Evolutionary conservation across 2,113 vertebrate genomes (phyloP).

Genomic region (Ancistrus triradiatus): DNA sequence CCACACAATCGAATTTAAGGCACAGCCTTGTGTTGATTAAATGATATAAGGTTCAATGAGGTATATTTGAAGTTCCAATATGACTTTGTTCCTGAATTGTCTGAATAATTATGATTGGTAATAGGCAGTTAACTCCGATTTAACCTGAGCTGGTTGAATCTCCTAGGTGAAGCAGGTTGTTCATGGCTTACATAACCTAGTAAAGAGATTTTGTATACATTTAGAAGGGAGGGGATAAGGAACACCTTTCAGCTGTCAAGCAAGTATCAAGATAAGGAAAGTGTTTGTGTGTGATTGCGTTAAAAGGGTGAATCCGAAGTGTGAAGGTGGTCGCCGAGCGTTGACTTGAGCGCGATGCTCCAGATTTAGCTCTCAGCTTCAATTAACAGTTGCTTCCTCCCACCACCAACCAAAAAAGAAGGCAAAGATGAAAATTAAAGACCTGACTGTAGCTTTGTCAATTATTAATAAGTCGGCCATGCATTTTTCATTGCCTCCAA

Average conservation of each 20-base stretch:
- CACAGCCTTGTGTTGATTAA: no score
- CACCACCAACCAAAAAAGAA: constrained; percentile 23
- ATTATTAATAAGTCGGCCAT: constrained; percentile 56
- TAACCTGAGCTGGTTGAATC: neutral
- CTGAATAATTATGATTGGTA: no score
- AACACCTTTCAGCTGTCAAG: neutral
- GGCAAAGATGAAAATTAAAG: constrained; percentile 49
- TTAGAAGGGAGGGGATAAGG: constrained; percentile 15
- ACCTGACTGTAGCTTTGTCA: constrained; percentile 51
- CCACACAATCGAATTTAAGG: no score
- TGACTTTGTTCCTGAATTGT: no score
- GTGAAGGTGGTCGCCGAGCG: constrained; percentile 22
- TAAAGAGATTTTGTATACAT: neutral
- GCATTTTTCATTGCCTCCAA: constrained; percentile 52
- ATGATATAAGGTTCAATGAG: no score
- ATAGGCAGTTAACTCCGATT: neutral
- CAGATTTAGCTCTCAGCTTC: constrained; percentile 38
- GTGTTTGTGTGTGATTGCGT: neutral
- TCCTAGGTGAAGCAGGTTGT: neutral
- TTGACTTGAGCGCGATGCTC: constrained; percentile 33
- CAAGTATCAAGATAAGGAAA: neutral
- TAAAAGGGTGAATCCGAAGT: constrained; percentile 5
- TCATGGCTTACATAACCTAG: neutral
- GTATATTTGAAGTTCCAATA: no score
- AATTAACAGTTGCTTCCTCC: constrained; percentile 50